Conservation (phyloP, 2,888 invertebrate species). For the Auanema freiburgensis region DNA sequence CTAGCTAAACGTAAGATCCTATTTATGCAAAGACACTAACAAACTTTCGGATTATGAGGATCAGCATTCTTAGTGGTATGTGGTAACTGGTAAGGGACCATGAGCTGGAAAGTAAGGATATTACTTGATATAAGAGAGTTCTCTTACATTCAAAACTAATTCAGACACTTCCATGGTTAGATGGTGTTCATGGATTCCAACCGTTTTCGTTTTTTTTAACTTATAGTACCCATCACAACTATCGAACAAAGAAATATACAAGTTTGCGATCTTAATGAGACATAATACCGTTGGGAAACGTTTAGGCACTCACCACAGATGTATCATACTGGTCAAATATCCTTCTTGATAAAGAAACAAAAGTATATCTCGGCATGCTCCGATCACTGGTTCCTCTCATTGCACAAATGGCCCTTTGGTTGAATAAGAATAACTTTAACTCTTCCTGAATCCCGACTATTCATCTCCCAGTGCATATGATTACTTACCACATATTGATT, state of each 20-base stretch:
- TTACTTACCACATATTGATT: too few species aligned
- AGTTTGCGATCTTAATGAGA: slow-evolving; percentile 6
- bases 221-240: slow-evolving; percentile 3
- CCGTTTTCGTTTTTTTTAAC: neutral
- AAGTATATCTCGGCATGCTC: slow-evolving; percentile 5
- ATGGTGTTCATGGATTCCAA: neutral
- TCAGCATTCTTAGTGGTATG: slow-evolving; percentile 18
- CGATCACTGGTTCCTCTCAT: neutral
- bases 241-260: slow-evolving; percentile 13
- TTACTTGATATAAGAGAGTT: neutral
- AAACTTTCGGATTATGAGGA: slow-evolving; percentile 1
- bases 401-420: slow-evolving; percentile 2
- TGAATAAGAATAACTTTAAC: too few species aligned
- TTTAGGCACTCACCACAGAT: neutral
- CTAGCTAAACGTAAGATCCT: slow-evolving; percentile 8
- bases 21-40: too few species aligned
- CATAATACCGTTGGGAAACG: neutral
- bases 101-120: slow-evolving; percentile 12
- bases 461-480: too few species aligned
- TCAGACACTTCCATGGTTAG: neutral
- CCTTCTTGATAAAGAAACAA: neutral
- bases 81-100: slow-evolving; percentile 27
- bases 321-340: slow-evolving; percentile 11
- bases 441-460: too few species aligned
- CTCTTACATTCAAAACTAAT: too few species aligned